Percentiles rank a stretch among this genome's conserved stretches.
Evolutionary conservation across 2,797 vertebrate species (phyloP).

Genomic region (Oceanodroma leucorhoa): DNA sequence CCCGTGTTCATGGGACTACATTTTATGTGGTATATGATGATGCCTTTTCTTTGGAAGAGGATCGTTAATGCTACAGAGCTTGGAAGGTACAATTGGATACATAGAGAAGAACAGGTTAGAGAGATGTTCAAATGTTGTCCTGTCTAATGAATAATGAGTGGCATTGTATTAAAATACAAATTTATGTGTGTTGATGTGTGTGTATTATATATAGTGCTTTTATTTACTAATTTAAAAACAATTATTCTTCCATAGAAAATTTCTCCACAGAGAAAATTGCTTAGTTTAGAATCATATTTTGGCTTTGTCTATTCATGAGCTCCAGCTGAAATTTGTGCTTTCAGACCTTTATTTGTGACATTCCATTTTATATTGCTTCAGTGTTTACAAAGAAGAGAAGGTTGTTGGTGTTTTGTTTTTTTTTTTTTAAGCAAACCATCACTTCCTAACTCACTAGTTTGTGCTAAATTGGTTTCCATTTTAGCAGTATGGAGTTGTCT

Average conservation of each 20-base stretch:
- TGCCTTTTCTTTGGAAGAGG: background rate
- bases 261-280: background rate
- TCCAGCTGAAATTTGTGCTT: background rate
- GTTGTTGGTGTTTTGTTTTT: background rate
- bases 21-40: rapidly evolving
- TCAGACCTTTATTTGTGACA: background rate
- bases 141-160: background rate
- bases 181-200: background rate
- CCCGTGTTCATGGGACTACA: rapidly evolving
- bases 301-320: background rate
- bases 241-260: background rate
- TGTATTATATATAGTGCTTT: background rate
- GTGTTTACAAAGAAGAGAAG: background rate
- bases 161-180: background rate
- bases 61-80: background rate
- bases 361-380: background rate
- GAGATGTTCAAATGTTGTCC: background rate
- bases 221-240: background rate
- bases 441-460: background rate
- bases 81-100: background rate
- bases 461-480: background rate
- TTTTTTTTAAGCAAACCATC: background rate
- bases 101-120: background rate
- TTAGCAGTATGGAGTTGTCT: background rate
- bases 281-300: background rate